Evolutionary conservation across 2,888 invertebrate species (phyloP).

Genomic region (Melinaea menophilus): DNA sequence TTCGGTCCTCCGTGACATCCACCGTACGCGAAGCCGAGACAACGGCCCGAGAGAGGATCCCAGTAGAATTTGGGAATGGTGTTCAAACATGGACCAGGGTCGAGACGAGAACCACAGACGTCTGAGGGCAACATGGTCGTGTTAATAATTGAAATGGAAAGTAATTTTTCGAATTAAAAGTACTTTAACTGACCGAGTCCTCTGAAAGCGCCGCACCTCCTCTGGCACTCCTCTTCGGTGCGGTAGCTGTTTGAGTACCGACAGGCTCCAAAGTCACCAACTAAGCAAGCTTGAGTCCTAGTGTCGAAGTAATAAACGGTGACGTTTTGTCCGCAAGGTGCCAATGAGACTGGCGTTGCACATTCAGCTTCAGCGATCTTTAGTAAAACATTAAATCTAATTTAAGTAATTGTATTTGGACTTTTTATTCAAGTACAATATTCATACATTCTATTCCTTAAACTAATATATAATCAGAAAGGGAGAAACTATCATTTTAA

Average conservation of each 20-base stretch:
- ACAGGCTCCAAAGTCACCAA: slow-evolving; percentile 80
- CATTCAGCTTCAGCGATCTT: slow-evolving; percentile 66
- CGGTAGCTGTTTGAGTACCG: slow-evolving; percentile 85
- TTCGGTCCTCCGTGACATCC: slow-evolving; percentile 93
- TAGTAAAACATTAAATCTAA: neutral
- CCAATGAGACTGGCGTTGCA: slow-evolving; percentile 79
- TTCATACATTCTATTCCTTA: too few relatives aligned
- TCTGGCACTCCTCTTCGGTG: slow-evolving; percentile 86
- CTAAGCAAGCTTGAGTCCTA: slow-evolving; percentile 73
- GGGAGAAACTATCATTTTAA: neutral
- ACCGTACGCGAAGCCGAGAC: slow-evolving; percentile 85
- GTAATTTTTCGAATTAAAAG: neutral
- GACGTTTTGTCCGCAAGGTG: slow-evolving; percentile 82
- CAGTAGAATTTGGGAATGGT: slow-evolving; percentile 84
- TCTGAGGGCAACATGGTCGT: slow-evolving; percentile 67
- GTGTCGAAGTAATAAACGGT: slow-evolving; percentile 87
- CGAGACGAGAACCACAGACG: slow-evolving; percentile 82
- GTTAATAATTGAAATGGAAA: slow-evolving; percentile 14
- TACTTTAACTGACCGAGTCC: slow-evolving; percentile 77
- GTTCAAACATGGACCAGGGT: slow-evolving; percentile 84
- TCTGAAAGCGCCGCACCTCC: slow-evolving; percentile 85
- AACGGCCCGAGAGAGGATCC: slow-evolving; percentile 78
- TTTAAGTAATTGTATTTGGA: neutral
- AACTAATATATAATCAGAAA: neutral
- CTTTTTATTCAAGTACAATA: too few relatives aligned